These are phyloP conservation scores for Megastigmus dorsalis DNA, from an alignment of 2,888 invertebrate genomes.

Conservation along the genomic window DNA sequence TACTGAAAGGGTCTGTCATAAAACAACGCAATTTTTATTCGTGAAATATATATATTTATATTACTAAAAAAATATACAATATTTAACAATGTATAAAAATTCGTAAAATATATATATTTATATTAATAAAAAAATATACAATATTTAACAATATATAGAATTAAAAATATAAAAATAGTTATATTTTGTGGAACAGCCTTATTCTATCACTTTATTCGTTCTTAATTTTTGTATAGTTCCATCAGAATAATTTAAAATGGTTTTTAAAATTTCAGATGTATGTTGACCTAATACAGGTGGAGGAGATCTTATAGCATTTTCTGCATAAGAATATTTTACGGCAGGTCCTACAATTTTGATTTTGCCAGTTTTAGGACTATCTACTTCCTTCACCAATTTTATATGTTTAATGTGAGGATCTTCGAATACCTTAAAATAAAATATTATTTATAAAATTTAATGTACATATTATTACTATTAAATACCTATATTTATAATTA, in stretches of 20 bases:
- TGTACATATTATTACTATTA: too few species aligned
- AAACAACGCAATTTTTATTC: background rate
- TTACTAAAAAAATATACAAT: slow-evolving; percentile 6
- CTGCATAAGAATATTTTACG: slow-evolving; percentile 85
- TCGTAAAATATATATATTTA: background rate
- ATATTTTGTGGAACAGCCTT: too few species aligned
- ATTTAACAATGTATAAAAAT: slow-evolving; percentile 39
- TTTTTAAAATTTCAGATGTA: slow-evolving; percentile 84
- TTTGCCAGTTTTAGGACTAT: slow-evolving; percentile 82
- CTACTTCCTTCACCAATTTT: slow-evolving; percentile 82
- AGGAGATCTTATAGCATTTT: slow-evolving; percentile 82
- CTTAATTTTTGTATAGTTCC: slow-evolving; percentile 77
- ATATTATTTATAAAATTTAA: too few species aligned
- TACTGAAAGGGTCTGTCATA: background rate
- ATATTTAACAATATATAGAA: slow-evolving; percentile 49
- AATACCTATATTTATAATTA: too few species aligned
- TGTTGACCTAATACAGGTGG: slow-evolving; percentile 94
- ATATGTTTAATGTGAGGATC: slow-evolving; percentile 89
- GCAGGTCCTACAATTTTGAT: slow-evolving; percentile 91
- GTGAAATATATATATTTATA: background rate
- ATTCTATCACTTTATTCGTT: slow-evolving; percentile 74
- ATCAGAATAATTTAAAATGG: slow-evolving; percentile 80
- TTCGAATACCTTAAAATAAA: slow-evolving; percentile 81
- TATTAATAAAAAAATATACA: slow-evolving; percentile 18
- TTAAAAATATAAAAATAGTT: slow-evolving; percentile 59